Percentiles rank a stretch among this genome's conserved stretches.
Evolutionary conservation across 1,140 invertebrate genomes (phyloP).

Genomic region (Lucilia cuprina): DNA sequence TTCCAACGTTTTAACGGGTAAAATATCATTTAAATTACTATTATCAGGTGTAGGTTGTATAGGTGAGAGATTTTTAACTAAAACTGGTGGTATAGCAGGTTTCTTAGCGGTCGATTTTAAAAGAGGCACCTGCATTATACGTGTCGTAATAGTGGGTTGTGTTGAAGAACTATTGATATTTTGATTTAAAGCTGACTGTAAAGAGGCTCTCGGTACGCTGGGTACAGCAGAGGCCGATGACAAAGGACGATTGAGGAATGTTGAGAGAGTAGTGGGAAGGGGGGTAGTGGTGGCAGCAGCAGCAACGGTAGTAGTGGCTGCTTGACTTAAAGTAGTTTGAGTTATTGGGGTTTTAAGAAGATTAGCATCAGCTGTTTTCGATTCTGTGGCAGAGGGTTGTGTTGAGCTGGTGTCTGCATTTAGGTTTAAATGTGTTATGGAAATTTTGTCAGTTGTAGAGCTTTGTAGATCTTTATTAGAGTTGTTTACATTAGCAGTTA

Average conservation of each 20-base stretch:
- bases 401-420: neutral
- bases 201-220: constrained; percentile 13
- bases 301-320: neutral
- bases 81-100: constrained; percentile 58
- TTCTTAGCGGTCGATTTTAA: constrained; percentile 58
- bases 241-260: constrained; percentile 16
- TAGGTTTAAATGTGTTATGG: neutral
- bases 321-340: neutral
- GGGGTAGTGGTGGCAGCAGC: neutral
- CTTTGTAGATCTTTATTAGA: neutral
- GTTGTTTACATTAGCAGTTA: neutral
- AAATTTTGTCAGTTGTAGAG: neutral
- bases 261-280: neutral
- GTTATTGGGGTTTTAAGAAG: neutral
- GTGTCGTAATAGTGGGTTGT: constrained; percentile 50
- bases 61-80: constrained; percentile 52
- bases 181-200: constrained; percentile 34
- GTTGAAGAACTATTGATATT: neutral
- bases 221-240: neutral
- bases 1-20: neutral
- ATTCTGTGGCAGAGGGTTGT: neutral
- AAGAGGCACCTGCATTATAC: constrained; percentile 58
- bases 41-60: constrained; percentile 37
- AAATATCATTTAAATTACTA: constrained; percentile 25
- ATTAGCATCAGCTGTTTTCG: neutral